These are phyloP conservation scores for Nomada fabriciana DNA, from an alignment of 2,888 invertebrate species.

Conservation along the genomic window DNA sequence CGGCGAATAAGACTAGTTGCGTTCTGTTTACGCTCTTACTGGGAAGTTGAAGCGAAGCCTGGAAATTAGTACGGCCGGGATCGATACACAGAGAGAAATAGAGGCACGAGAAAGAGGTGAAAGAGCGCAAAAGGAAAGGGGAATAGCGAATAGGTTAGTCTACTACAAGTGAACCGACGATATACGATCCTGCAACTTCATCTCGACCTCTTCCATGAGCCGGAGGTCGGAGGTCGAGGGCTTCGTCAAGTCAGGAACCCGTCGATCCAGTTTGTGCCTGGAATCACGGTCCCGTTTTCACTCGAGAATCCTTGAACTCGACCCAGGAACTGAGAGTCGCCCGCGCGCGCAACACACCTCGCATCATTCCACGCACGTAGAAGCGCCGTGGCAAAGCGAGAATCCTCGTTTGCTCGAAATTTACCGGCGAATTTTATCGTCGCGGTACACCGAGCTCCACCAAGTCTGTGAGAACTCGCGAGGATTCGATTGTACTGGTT, in stretches of 20 bases:
- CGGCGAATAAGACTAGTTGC: background rate
- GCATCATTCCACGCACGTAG: conserved; percentile 66
- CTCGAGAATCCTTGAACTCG: conserved; percentile 76
- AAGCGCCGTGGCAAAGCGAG: conserved; percentile 43
- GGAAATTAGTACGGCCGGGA: conserved; percentile 52
- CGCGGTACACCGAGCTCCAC: background rate
- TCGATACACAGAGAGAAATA: conserved; percentile 53
- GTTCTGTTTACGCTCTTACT: background rate
- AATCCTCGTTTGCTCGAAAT: conserved; percentile 58
- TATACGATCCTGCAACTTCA: conserved; percentile 67
- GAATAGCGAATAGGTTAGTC: conserved; percentile 35
- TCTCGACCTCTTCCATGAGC: conserved; percentile 64
- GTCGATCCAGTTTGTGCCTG: conserved; percentile 78
- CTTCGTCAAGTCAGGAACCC: conserved; percentile 78
- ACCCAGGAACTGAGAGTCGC: conserved; percentile 56
- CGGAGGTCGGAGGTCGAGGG: conserved; percentile 76
- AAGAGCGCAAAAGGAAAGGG: conserved; percentile 1
- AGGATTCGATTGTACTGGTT: background rate
- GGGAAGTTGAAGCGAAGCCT: conserved; percentile 18
- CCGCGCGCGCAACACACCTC: conserved; percentile 15
- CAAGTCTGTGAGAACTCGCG: background rate
- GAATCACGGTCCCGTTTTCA: conserved; percentile 74
- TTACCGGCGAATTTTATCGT: conserved; percentile 22
- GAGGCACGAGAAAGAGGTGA: conserved; percentile 12
- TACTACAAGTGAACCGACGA: conserved; percentile 59